Evolutionary conservation across 2,888 invertebrate genomes (phyloP), one percentile per base, ranked within the genome.

Genomic region (Drosophila macrospina): DNA sequence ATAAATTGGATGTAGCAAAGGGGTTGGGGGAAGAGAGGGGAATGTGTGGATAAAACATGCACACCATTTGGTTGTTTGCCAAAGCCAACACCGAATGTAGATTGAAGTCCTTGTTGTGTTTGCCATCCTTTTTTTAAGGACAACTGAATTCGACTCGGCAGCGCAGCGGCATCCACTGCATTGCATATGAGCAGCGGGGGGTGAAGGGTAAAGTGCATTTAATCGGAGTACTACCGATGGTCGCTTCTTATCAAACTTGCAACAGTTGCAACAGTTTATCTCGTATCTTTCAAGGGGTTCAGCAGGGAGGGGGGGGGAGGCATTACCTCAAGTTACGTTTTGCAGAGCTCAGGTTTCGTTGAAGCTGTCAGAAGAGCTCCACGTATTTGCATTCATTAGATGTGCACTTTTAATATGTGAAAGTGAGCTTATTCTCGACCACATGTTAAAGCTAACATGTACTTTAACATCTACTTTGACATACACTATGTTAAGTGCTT

Each of bases 91-190:
- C 41, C 26, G 8, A 60, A 26, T 6, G 26, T 20, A 16, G 28
- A 52, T 60, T 28, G 34, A 20, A 57, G 57, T 48, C 48, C 28
- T 39, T 50, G 37, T 48, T 32, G 28, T 48, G 47, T 30, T 48
- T 24, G 48, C 2, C 15, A 50, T 50, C 50, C 50, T 34, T 24
- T 24, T 24, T 48, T 50, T 50, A 36, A 50, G 50, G 34, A 26
- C 13, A 0, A 32, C 48, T n/a, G 32, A 34, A 8, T 24, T 24
- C 42, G n/a, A n/a, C n/a, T n/a, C n/a, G n/a, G n/a, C 8, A 44
- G 13, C 20, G 20, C 20, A 20, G n/a, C 48, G 15, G 15, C 37
- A 15, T 37, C 5, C 16, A 20, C 32, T n/a, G 10, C n/a, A 15
- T 13, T 20, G 20, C 16, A 47, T n/a, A n/a, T 48, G 15, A 47